Percentiles rank a stretch among this genome's conserved stretches.
Evolutionary conservation across 2,797 vertebrate genomes (phyloP).

Genomic region (Alosa sapidissima): DNA sequence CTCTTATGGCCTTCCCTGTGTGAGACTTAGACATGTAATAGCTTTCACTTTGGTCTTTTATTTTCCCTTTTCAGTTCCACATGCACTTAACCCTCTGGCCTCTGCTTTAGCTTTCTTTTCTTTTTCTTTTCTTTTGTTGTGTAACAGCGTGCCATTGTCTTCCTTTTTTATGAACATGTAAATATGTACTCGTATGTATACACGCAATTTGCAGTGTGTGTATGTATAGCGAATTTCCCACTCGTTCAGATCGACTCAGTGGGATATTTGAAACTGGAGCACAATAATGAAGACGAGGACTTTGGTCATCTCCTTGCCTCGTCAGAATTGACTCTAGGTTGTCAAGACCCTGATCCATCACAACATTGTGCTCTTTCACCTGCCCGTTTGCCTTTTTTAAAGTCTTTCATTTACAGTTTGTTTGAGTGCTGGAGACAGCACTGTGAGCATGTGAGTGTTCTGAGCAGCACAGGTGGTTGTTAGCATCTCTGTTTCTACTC

Average conservation of each 20-base stretch:
- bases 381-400: slow-evolving; percentile 45
- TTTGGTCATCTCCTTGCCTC: slow-evolving; percentile 48
- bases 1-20: slow-evolving; percentile 55
- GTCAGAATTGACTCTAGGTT: slow-evolving; percentile 71
- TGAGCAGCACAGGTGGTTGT: not conserved
- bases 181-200: slow-evolving; percentile 52
- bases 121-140: slow-evolving; percentile 47
- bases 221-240: slow-evolving; percentile 46
- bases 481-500: not conserved
- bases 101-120: slow-evolving; percentile 41
- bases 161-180: slow-evolving; percentile 38
- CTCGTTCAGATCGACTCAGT: slow-evolving; percentile 48
- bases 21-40: slow-evolving; percentile 45
- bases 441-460: not conserved
- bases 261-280: slow-evolving; percentile 44
- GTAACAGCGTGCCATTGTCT: slow-evolving; percentile 61
- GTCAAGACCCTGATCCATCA: slow-evolving; percentile 31
- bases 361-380: slow-evolving; percentile 49
- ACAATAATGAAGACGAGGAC: slow-evolving; percentile 66
- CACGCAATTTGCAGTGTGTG: slow-evolving; percentile 44
- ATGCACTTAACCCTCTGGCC: slow-evolving; percentile 41
- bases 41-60: not conserved
- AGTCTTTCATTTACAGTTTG: slow-evolving; percentile 54
- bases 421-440: not conserved
- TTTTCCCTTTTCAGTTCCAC: slow-evolving; percentile 32